Base-by-base conservation (phyloP, 2,797 vertebrate species). In the Clamator glandarius region DNA sequence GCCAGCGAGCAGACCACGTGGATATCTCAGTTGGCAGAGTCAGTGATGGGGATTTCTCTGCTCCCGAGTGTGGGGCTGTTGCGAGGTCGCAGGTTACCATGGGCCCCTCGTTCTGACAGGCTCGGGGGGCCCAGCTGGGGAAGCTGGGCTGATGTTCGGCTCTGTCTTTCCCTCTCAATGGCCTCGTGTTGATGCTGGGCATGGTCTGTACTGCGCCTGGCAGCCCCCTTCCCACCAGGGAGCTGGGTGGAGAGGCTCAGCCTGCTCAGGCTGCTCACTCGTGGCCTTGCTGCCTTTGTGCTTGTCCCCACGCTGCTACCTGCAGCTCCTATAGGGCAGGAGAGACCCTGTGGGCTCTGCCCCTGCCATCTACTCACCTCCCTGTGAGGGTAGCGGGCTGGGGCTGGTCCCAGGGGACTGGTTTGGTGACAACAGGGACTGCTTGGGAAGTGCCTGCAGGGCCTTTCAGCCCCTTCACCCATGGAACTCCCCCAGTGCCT, bases 121-220 rank as follows among this genome's bases (percentile, higher is more conserved):
- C 84, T 48, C 6, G 0, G 66, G 87, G 77, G 81, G 62, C 91
- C 85, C 80, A 0, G 28, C 70, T 0, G 6, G 70, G 93, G 87
- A 16, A 89, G 81, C 87, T 3, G 7, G 55, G 59, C 59, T 33
- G 3, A 2, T 44, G 84, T 77, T 89, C 9, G 7, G 54, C 87
- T 92, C 46, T 4, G 6, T 87, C 69, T 79, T 87, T 66, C 26
- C 35, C 21, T 8, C 41, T 51, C 9, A 0, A 0, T 29, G 33
- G 33, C 68, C 61, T 3, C 0, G 1, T 20, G 55, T 36, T 0
- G 3, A 31, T 2, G 5, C 59, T 0, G 4, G 59, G 29, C 2
- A 12, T 75, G 89, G 42, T 82, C 79, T 72, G 24, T 0, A 0
- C 63, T 26, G 46, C 61, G 57, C 80, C 72, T 0, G 2, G 63